Evolutionary conservation across 2,888 invertebrate species (phyloP).

Genomic region (Polymixis flavicincta): DNA sequence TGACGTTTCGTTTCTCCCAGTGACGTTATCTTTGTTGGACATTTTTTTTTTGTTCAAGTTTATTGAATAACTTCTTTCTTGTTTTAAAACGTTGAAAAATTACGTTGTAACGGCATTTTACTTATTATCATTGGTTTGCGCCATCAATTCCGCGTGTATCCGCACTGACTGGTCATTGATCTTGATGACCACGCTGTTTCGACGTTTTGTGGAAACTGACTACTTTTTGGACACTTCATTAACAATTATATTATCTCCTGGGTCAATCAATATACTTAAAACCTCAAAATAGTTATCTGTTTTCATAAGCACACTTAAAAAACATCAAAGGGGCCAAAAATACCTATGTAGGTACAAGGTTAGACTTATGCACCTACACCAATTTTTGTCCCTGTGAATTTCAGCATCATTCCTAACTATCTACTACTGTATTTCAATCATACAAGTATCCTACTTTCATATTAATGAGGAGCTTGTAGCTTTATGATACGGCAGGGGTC

Average conservation of each 20-base stretch:
- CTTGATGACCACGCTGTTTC: conserved; percentile 74
- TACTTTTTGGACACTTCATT: conserved; percentile 39
- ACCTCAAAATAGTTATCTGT: not conserved
- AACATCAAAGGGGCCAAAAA: not conserved
- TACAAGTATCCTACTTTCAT: not conserved
- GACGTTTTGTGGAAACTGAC: conserved; percentile 69
- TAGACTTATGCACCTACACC: not conserved
- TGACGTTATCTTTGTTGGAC: conserved; percentile 74
- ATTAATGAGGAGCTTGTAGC: too few species aligned
- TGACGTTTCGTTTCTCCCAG: conserved; percentile 79
- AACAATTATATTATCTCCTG: conserved; percentile 30
- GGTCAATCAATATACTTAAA: conserved; percentile 5
- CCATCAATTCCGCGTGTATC: conserved; percentile 78
- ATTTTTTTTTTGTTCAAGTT: conserved; percentile 69
- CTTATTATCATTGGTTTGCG: conserved; percentile 65
- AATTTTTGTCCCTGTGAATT: not conserved
- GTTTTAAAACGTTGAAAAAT: conserved; percentile 68
- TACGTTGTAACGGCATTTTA: conserved; percentile 63
- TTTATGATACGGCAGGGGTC: too few species aligned
- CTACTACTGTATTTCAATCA: not conserved
- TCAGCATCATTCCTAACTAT: not conserved
- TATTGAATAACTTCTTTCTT: conserved; percentile 71
- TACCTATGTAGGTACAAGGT: not conserved
- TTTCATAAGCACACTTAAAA: not conserved
- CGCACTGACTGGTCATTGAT: conserved; percentile 73